These are phyloP conservation scores for Crotophaga sulcirostris DNA, from an alignment of 2,113 vertebrate genomes.

Conservation along the genomic window DNA sequence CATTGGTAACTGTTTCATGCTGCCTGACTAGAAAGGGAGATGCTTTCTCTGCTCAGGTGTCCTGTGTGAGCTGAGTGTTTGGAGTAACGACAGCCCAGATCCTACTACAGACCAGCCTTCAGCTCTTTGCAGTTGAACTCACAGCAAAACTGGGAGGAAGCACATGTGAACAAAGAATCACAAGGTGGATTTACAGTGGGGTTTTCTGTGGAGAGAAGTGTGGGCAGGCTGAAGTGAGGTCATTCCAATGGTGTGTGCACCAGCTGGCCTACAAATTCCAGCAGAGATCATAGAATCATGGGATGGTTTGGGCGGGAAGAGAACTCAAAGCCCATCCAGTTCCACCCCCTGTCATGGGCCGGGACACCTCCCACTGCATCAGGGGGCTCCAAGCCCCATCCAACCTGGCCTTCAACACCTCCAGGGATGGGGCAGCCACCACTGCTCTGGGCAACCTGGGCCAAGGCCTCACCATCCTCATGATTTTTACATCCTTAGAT, in stretches of 20 bases:
- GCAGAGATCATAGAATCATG: too few species aligned
- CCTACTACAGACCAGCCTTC: background rate
- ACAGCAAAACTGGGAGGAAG: background rate
- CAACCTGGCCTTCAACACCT: too few species aligned
- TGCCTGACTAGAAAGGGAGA: background rate
- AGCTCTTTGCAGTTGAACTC: background rate
- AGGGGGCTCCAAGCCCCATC: too few species aligned
- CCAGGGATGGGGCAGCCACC: too few species aligned
- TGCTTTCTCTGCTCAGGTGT: background rate
- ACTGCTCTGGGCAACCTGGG: too few species aligned
- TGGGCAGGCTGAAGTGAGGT: background rate
- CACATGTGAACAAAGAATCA: background rate
- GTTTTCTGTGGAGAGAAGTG: background rate
- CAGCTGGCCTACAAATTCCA: background rate
- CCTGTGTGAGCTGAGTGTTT: fast-evolving
- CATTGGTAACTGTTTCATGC: background rate
- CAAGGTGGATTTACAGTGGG: background rate
- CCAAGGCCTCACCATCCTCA: too few species aligned
- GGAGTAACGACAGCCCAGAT: background rate
- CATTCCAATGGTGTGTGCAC: fast-evolving
- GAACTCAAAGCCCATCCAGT: too few species aligned
- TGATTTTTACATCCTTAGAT: background rate
- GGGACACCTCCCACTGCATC: too few species aligned
- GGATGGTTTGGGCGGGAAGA: too few species aligned
- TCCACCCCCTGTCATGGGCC: too few species aligned